Evolutionary conservation across 2,888 invertebrate species (phyloP).

Genomic region (Xylota sylvarum): DNA sequence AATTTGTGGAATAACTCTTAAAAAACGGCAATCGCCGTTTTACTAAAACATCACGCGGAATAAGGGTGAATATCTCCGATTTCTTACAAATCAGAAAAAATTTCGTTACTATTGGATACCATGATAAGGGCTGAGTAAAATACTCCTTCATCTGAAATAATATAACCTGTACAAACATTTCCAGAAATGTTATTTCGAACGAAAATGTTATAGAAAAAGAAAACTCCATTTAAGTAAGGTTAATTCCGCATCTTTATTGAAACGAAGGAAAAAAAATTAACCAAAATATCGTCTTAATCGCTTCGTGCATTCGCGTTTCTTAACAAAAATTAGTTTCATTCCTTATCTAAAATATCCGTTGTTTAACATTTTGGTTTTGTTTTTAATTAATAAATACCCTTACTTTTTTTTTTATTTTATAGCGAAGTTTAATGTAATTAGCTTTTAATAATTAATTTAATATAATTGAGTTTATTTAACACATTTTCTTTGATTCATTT

Average conservation of each 20-base stretch:
- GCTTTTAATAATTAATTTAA: conserved; percentile 63
- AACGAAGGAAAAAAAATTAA: conserved; percentile 48
- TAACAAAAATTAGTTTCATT: conserved; percentile 30
- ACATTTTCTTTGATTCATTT: conserved; percentile 35
- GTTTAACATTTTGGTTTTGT: conserved; percentile 19
- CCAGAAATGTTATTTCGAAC: too few relatives aligned
- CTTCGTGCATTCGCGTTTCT: conserved; percentile 8
- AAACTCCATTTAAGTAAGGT: not conserved
- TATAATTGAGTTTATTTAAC: conserved; percentile 63
- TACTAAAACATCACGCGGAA: too few relatives aligned
- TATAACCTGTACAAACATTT: too few relatives aligned
- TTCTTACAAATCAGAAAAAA: too few relatives aligned
- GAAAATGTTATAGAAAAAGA: not conserved
- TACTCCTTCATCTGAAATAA: too few relatives aligned
- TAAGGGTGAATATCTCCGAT: too few relatives aligned
- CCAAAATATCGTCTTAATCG: conserved; percentile 16
- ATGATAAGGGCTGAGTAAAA: too few relatives aligned
- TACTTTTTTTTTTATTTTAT: conserved; percentile 13
- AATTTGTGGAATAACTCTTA: too few relatives aligned
- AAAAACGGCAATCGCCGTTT: too few relatives aligned
- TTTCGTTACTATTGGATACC: too few relatives aligned
- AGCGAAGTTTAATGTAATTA: conserved; percentile 51
- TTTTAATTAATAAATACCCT: conserved; percentile 41
- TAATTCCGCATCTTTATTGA: conserved; percentile 65
- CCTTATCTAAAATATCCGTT: conserved; percentile 25